Evolutionary conservation across 2,888 invertebrate genomes (phyloP), one percentile per base, ranked within the genome.

Genomic region (Sesamia inferens): DNA sequence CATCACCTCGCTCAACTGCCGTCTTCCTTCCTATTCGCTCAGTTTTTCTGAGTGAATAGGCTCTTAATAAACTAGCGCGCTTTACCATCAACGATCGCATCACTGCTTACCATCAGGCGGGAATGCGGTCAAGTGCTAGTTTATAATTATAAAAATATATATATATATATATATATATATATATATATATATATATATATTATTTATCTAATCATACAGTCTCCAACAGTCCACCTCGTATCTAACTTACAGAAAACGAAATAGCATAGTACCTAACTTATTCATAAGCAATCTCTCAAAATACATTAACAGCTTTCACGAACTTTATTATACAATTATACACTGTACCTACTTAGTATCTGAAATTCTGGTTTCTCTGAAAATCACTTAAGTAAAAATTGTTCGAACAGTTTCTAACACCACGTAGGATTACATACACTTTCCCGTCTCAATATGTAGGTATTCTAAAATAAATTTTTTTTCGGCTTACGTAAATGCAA

Each of bases 381-480:
- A 71, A 63, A 71, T 44, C 10, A 31, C 10, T n/a, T 44, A 44
- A 8, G 16, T n/a, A 55, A n/a, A 71, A 44, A 8, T 3, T 44
- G 5, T 13, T 57, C 16, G 51, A 44, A 57, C 13, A 0, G n/a
- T 19, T 16, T 68, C 3, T 39, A 51, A 7, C 13, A 1, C 5
- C 7, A 44, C 48, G 57, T 47, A 13, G 13, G n/a, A 55, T 65
- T 48, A 57, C 48, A 57, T n/a, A 44, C 14, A 61, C 22, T 54
- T 80, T 11, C 44, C 11, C 1, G 48, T 65, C 51, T 81, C 69
- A 77, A 83, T 69, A 66, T 59, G 31, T 69, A 66, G 57, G 31
- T 87, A 85, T 89, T 88, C 85, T 76, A 82, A 88, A 89, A 91
- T 90, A 92, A 91, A 91, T 91, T 89, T 90, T 89, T 90, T 90